A percentile compares a stretch with the other conserved stretches of the same genome.
Conservation (phyloP, 1,140 invertebrate species). For the Marisa cornuarietis region DNA sequence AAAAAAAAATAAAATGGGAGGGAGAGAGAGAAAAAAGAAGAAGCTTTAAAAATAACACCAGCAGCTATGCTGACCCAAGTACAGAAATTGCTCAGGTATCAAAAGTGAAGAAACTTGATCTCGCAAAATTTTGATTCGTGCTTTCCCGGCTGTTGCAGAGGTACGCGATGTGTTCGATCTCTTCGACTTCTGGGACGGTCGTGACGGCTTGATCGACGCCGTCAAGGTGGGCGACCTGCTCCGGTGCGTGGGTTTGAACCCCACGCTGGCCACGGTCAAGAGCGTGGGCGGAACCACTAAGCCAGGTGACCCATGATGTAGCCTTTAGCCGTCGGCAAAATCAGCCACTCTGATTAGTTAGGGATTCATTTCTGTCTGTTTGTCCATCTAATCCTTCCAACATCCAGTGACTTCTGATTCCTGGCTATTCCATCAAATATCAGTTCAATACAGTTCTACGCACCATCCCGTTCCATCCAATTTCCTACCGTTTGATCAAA, state of each 20-base stretch:
- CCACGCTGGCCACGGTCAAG: slow-evolving; percentile 87
- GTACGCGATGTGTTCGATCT: slow-evolving; percentile 63
- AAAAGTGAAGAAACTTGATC: not conserved
- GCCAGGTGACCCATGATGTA: slow-evolving; percentile 73
- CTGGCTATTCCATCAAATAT: too few species aligned
- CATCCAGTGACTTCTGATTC: too few species aligned
- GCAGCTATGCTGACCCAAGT: not conserved
- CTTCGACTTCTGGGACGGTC: slow-evolving; percentile 66
- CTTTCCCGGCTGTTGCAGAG: slow-evolving; percentile 49
- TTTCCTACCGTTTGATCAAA: too few species aligned
- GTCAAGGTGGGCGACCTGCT: slow-evolving; percentile 81
- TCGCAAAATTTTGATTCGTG: not conserved
- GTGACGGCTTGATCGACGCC: slow-evolving; percentile 62
- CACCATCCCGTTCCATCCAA: too few species aligned
- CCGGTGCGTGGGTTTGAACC: slow-evolving; percentile 91
- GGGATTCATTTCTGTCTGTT: too few species aligned
- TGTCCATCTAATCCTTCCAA: too few species aligned
- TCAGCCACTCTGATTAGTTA: too few species aligned
- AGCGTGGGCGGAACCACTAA: slow-evolving; percentile 95
- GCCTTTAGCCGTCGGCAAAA: too few species aligned
- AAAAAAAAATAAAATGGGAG: not conserved
- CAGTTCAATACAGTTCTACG: too few species aligned
- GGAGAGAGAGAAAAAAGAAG: not conserved
- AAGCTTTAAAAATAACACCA: not conserved
- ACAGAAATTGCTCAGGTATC: too few species aligned